Base-by-base conservation (phyloP, 2,113 vertebrate genomes). In the Osmerus mordax region DNA sequence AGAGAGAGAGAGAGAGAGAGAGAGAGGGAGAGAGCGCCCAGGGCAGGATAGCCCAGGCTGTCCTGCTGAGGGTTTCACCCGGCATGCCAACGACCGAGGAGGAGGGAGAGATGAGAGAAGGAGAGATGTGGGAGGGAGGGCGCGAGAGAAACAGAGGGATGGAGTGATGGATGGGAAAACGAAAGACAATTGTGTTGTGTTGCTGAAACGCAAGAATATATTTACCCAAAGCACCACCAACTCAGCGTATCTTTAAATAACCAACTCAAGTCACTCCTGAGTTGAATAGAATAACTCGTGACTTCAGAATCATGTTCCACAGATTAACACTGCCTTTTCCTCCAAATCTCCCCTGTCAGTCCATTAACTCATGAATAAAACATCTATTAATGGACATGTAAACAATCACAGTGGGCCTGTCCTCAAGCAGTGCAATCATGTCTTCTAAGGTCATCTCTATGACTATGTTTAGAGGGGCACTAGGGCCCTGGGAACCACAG, bases 11-110 rank as follows among this genome's bases (percentile, higher is more conserved):
- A 51, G n/a, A 62, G 47, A 25, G 73, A 61, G 29, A n/a, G n/a
- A n/a, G 13, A 55, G n/a, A 36, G 36, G 11, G 4, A 59, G 19
- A 25, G 73, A 61, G 29, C 76, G 78, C 81, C 73, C 13, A 9
- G 53, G 77, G 81, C 77, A 74, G 52, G 52, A 73, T 70, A 82
- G 72, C 81, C 74, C 86, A 89, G 80, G 80, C 80, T 83, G 84
- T 76, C 86, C 79, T 76, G 11, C 54, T 21, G 54, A 69, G 65
- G 65, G 58, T 12, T 18, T 56, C n/a, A 23, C 51, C 32, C 64
- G 79, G 25, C 73, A 4, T 56, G 78, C 81, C 53, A 60, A 2
- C 8, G 60, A 77, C 65, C 9, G 9, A 47, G 23, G 66, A 18
- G 67, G 14, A 25, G 3, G 47, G 15, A 36, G 32, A 36, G 32